A percentile compares a stretch with the other conserved stretches of the same genome.
Evolutionary conservation across 2,113 vertebrate genomes (phyloP).

Genomic region (Mola mola): DNA sequence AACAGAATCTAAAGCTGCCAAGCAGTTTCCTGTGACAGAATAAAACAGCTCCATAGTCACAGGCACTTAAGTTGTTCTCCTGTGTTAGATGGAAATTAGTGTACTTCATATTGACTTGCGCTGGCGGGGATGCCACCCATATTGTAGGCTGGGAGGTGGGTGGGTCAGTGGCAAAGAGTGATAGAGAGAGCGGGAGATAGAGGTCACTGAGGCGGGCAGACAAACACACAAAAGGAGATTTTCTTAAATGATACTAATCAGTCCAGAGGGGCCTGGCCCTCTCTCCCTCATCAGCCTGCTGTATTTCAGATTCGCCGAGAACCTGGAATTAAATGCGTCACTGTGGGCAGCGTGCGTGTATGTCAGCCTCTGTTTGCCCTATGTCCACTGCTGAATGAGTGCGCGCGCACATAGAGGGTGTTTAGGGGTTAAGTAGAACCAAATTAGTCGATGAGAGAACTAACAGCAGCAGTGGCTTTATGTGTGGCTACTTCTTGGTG

Average conservation of each 20-base stretch:
- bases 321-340: constrained; percentile 96
- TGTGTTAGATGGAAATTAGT: constrained; percentile 89
- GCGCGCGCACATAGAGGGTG: constrained; percentile 21
- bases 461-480: constrained; percentile 70
- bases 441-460: constrained; percentile 76
- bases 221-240: constrained; percentile 78
- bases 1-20: constrained; percentile 51
- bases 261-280: constrained; percentile 92
- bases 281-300: constrained; percentile 90
- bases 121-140: constrained; percentile 92
- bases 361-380: constrained; percentile 45
- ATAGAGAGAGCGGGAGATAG: constrained; percentile 13
- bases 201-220: constrained; percentile 85
- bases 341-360: constrained; percentile 66
- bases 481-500: constrained; percentile 72
- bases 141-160: constrained; percentile 70
- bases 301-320: constrained; percentile 95
- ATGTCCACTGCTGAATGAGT: constrained; percentile 45
- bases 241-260: constrained; percentile 99
- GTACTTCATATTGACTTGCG: constrained; percentile 89
- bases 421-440: constrained; percentile 79
- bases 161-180: constrained; percentile 43
- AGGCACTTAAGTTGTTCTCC: constrained; percentile 71
- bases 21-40: constrained; percentile 28
- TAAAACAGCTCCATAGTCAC: constrained; percentile 14